phyloP scores from a whole-genome alignment of 2,113 vertebrate species.

The Leiothrix lutea region DNA sequence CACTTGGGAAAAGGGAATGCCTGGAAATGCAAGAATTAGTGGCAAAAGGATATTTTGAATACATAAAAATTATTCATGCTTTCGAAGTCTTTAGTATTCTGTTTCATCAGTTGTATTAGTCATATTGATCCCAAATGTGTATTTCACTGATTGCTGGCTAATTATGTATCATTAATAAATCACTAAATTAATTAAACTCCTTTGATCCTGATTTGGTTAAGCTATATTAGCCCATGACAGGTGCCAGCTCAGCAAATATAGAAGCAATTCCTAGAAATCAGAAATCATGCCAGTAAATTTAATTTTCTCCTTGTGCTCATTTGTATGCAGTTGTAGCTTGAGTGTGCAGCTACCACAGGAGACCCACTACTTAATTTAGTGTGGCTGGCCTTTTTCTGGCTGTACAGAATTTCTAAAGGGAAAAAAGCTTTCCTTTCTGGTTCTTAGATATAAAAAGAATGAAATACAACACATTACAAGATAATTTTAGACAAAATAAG shows the following conservation, averaged over 20 bases:
- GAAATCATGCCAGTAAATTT: background rate
- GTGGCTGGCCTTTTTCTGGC: background rate
- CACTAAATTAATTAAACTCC: background rate
- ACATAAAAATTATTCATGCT: background rate
- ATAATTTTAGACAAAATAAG: background rate
- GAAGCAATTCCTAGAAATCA: background rate
- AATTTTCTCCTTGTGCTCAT: background rate
- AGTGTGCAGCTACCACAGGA: background rate
- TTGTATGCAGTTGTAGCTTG: background rate
- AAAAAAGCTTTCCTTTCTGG: background rate
- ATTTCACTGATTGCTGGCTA: background rate
- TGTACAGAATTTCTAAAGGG: background rate
- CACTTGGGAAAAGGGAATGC: fast-evolving
- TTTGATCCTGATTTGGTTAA: slow-evolving; percentile 5
- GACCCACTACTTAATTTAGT: background rate
- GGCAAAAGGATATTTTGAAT: background rate
- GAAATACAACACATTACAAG: background rate
- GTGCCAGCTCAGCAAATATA: background rate
- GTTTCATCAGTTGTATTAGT: background rate
- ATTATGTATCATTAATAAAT: slow-evolving; percentile 41
- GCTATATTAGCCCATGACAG: background rate
- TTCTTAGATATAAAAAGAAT: background rate
- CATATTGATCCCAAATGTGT: slow-evolving; percentile 18
- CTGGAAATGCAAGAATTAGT: background rate
- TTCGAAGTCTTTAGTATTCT: background rate